Base-by-base conservation (phyloP, 2,888 invertebrate species). In the Drosophila sordidapex region DNA sequence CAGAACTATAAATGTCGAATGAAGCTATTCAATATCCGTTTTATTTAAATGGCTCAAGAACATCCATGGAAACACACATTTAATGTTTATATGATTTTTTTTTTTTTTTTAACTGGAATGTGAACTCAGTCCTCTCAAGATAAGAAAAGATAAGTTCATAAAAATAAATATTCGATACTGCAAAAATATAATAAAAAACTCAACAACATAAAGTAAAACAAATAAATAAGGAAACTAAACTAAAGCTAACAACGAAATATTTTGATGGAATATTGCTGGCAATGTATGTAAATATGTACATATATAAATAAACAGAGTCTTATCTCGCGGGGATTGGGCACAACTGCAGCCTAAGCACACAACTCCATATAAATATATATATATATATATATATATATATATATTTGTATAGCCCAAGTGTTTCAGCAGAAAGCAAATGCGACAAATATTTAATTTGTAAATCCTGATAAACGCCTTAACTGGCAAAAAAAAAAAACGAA, bases 141-240 rank as follows among this genome's bases (percentile, higher is more conserved):
- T 21, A 43, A 36, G 46, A 57, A 49, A 60, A 48, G 67, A 79
- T 73, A 74, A 74, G 27, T 67, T 77, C 46, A 59, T 53, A 53
- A 27, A 49, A 56, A 52, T 46, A 40, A 63, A 69, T 59, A 61
- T 48, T 57, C 21, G n/a, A 74, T 51, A 48, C 48, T 43, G 56
- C 48, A 63, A 71, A 61, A 56, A 59, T 40, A 57, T 27, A 36
- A 27, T 27, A 36, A 36, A 15, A 59, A 35, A 43, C 7, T 46
- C 1, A 33, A 7, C 4, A 49, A 35, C 18, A 29, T 35, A 38
- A 52, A 46, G 21, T 25, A 59, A 75, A 61, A 21, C 35, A 51
- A 51, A 64, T 15, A 51, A 29, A 76, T 21, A 46, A 27, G 31
- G 15, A 59, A 31, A 58, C 8, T 2, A 8, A 31, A 31, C 31